Base-by-base conservation (phyloP, 1,140 invertebrate species). In the Diachasmimorpha longicaudata region DNA sequence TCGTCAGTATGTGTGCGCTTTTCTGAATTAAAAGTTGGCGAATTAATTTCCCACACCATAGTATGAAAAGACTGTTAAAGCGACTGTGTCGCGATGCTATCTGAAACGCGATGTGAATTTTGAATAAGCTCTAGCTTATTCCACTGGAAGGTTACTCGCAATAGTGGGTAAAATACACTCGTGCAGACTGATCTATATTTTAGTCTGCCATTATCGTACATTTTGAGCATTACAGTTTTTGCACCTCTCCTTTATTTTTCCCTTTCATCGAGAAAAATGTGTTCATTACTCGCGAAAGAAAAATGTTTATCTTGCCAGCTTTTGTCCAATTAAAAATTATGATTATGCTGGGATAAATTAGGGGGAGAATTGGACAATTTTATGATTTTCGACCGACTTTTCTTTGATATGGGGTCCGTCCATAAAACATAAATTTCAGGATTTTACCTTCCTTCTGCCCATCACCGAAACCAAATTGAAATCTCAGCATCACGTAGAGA, bases 41-140 rank as follows among this genome's bases (percentile, higher is more conserved):
- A 66, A 79, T 79, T 79, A 79, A 79, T 79, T 79, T 71, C 55
- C 76, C 69, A 58, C 55, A 67, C 23, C 52, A 58, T 19, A 58
- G 4, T 58, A 19, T 21, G 31, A 25, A 58, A 19, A 21, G 16
- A 6, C 23, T 58, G 19, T 21, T 19, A 58, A 58, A 19, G 23
- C 55, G 19, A 58, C 55, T 14, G 55, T 19, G 16, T 25, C 4
- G 55, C 55, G 55, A 58, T 58, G 55, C 11, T 58, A 58, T 58
- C 55, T 58, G 23, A n/a, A 36, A 66, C 58, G n/a, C 25, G 9
- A 66, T 66, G 58, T 66, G 58, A 66, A 66, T 66, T 25, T 66
- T 11, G 25, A 66, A 66, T 66, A 36, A 66, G 31, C 31, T 14
- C 36, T 9, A 31, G 31, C 58, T 3, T 58, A 19, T 1, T 66